Evolutionary conservation across 2,888 invertebrate genomes (phyloP).

Genomic region (Cantharis nigra): DNA sequence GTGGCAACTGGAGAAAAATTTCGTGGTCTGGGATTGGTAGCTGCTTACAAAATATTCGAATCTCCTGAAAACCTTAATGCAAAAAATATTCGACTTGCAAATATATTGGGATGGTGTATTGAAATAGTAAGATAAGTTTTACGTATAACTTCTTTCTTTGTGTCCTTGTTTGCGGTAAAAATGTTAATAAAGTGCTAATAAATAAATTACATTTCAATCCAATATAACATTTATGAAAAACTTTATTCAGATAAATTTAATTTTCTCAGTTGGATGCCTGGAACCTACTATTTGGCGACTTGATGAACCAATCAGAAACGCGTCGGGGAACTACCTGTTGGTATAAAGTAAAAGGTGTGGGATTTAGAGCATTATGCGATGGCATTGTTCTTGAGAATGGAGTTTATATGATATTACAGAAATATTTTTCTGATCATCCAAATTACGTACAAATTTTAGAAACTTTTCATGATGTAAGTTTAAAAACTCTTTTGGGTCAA

Average conservation of each 20-base stretch:
- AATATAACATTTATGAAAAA: too few species aligned
- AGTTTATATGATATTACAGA: neutral
- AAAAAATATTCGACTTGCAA: constrained; percentile 77
- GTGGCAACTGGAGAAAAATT: constrained; percentile 89
- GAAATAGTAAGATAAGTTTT: constrained; percentile 82
- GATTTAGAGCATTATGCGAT: neutral
- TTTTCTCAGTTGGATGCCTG: too few species aligned
- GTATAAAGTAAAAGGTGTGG: neutral
- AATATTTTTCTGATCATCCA: neutral
- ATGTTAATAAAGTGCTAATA: too few species aligned
- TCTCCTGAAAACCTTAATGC: constrained; percentile 68
- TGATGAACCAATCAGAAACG: neutral
- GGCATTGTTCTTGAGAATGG: neutral
- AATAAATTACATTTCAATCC: too few species aligned
- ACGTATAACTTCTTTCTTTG: too few species aligned
- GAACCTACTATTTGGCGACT: neutral
- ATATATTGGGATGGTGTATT: constrained; percentile 91
- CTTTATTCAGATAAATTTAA: too few species aligned
- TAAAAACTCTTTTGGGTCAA: neutral
- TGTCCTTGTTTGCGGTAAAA: too few species aligned
- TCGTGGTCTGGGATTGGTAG: constrained; percentile 73
- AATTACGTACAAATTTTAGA: neutral
- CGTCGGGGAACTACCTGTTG: neutral
- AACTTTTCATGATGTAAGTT: neutral
- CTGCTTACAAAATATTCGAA: constrained; percentile 75